phyloP scores from a whole-genome alignment of 2,113 vertebrate species.

The Pholis gunnellus region DNA sequence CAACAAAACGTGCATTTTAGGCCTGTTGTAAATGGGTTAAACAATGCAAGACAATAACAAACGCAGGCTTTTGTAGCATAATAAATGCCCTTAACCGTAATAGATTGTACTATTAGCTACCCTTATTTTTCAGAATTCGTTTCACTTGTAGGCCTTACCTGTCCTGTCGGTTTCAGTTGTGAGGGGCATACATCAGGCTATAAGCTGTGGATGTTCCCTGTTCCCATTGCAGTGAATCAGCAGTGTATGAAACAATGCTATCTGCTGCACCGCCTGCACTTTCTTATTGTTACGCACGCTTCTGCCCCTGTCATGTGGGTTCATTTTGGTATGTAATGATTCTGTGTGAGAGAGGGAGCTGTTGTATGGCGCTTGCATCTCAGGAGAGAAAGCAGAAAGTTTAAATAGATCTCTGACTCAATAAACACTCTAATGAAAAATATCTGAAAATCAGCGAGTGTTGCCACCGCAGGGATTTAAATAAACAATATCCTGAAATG shows the following conservation, averaged over 20 bases:
- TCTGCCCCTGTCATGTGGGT: constrained; percentile 35
- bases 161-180: constrained; percentile 60
- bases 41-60: not conserved
- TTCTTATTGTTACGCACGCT: constrained; percentile 45
- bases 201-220: constrained; percentile 39
- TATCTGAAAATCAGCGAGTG: constrained; percentile 14
- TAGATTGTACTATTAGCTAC: constrained; percentile 3
- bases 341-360: constrained; percentile 7
- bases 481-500: not conserved
- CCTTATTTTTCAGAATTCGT: constrained; percentile 33
- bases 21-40: not conserved
- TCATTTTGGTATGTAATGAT: constrained; percentile 53
- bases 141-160: constrained; percentile 12
- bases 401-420: not conserved
- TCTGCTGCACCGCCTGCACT: constrained; percentile 50
- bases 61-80: not conserved
- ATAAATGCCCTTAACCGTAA: constrained; percentile 6
- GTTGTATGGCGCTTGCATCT: constrained; percentile 8
- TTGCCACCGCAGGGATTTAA: not conserved
- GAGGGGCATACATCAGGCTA: constrained; percentile 60
- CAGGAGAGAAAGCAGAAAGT: not conserved
- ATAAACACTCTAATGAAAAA: not conserved
- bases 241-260: constrained; percentile 65
- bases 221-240: constrained; percentile 64
- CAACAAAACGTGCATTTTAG: not conserved